Conservation (phyloP, 2,888 invertebrate species). For the Pristionchus exspectatus region DNA sequence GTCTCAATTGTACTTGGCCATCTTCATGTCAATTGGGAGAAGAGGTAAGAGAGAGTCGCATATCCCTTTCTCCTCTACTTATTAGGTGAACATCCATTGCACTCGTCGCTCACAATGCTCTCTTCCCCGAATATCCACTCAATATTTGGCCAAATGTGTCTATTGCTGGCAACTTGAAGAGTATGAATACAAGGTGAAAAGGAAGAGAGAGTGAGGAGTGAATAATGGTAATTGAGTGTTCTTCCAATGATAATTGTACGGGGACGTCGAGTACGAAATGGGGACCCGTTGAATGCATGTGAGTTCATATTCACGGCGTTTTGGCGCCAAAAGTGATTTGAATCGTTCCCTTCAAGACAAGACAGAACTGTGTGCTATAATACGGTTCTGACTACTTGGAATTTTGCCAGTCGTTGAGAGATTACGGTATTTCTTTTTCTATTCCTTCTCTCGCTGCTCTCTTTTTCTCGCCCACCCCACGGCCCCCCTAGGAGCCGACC, state of each 20-base stretch:
- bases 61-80: neutral
- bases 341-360: no score
- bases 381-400: no score
- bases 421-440: no score
- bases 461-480: no score
- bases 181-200: constrained; percentile 24
- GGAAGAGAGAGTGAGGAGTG: neutral
- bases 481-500: no score
- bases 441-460: no score
- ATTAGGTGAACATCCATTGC: neutral
- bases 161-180: constrained; percentile 48
- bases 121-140: neutral
- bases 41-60: neutral
- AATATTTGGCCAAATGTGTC: constrained; percentile 7
- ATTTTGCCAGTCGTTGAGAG: no score
- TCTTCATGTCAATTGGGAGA: neutral
- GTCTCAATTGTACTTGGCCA: constrained; percentile 35
- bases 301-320: no score
- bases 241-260: constrained; percentile 1
- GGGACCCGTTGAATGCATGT: constrained; percentile 17
- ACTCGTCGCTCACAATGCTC: neutral
- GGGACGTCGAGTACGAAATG: constrained; percentile 25
- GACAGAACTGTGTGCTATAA: no score
- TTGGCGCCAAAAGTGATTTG: no score
- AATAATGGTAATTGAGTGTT: neutral